phyloP scores from a whole-genome alignment of 2,888 invertebrate species.

The Halictus quadricinctus region DNA sequence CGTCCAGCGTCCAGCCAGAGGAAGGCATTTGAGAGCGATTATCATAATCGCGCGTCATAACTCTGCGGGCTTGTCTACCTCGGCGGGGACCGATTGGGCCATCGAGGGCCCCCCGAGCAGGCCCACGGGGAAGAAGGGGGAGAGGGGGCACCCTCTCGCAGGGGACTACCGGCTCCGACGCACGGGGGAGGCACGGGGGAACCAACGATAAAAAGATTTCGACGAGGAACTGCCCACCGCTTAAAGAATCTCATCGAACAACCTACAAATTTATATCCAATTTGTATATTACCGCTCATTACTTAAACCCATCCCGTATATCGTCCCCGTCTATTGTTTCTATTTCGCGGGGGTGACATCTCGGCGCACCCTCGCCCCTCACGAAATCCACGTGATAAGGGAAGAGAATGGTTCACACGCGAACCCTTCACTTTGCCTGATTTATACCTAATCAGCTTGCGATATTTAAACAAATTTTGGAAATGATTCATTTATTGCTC shows the following conservation, averaged over 20 bases:
- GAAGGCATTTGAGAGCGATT: constrained; percentile 75
- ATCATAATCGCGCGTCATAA: constrained; percentile 80
- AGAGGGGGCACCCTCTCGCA: constrained; percentile 43
- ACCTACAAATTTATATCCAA: constrained; percentile 76
- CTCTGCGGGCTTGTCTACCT: constrained; percentile 76
- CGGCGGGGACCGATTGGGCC: constrained; percentile 71
- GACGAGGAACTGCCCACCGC: constrained; percentile 67
- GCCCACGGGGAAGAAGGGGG: constrained; percentile 29
- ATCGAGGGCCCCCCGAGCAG: constrained; percentile 57
- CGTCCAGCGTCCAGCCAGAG: constrained; percentile 62
- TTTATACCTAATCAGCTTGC: not conserved
- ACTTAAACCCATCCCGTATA: constrained; percentile 67
- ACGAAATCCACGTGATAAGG: not conserved
- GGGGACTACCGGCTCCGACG: constrained; percentile 66
- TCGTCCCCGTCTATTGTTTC: constrained; percentile 59
- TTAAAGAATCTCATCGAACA: constrained; percentile 75
- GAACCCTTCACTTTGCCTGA: not conserved
- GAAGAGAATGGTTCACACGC: not conserved
- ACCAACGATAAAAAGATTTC: constrained; percentile 59
- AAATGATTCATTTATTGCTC: no score
- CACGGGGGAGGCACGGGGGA: constrained; percentile 36
- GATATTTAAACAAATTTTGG: not conserved
- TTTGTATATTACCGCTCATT: constrained; percentile 75
- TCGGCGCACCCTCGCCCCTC: not conserved
- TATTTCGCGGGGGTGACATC: constrained; percentile 35